Evolutionary conservation across 2,888 invertebrate genomes (phyloP).

Genomic region (Incurvaria masculella): DNA sequence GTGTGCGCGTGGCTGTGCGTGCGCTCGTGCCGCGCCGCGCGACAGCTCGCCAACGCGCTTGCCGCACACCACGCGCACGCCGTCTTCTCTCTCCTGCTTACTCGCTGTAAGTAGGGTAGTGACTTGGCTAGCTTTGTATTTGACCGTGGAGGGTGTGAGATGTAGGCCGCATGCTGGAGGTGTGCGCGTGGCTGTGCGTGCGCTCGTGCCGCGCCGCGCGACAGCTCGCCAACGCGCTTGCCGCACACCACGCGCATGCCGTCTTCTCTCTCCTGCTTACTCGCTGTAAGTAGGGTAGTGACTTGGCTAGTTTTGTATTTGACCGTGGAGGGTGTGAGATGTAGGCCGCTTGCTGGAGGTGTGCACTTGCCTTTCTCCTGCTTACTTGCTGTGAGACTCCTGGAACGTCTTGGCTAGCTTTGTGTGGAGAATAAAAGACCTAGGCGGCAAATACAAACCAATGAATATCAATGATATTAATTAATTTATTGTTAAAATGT

Average conservation of each 20-base stretch:
- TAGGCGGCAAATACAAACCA: no score
- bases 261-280: conserved; percentile 31
- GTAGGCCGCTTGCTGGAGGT: conserved; percentile 44
- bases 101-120: conserved; percentile 28
- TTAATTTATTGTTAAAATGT: no score
- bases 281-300: conserved; percentile 29
- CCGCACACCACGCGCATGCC: conserved; percentile 26
- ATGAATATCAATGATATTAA: no score
- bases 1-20: conserved; percentile 45
- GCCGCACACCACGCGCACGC: conserved; percentile 26
- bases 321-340: conserved; percentile 30
- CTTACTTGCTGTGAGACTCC: neutral
- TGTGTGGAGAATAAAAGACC: no score
- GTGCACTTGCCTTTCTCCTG: conserved; percentile 31
- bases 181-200: conserved; percentile 43
- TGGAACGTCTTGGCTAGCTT: no score
- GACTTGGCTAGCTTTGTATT: no score
- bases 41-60: conserved; percentile 38
- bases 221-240: conserved; percentile 35
- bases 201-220: conserved; percentile 43
- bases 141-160: conserved; percentile 31
- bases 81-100: conserved; percentile 31
- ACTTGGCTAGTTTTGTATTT: no score
- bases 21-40: conserved; percentile 40
- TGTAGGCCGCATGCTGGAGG: conserved; percentile 41